phyloP scores from a whole-genome alignment of 2,797 vertebrate species.

The Crocidura indochinensis region DNA sequence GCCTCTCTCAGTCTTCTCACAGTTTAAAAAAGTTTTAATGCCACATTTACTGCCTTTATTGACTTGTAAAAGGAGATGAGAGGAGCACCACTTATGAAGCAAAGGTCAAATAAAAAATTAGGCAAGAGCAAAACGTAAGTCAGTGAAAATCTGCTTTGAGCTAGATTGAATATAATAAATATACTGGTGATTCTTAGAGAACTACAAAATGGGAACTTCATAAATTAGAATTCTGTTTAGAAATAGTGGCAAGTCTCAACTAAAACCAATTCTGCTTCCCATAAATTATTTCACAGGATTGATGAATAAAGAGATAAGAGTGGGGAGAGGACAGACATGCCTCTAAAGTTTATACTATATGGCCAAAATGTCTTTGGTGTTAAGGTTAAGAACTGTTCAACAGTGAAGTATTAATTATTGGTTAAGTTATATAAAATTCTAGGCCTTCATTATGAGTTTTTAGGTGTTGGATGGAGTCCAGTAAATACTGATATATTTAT shows the following conservation, averaged over 20 bases:
- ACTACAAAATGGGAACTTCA: background rate
- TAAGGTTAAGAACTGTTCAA: background rate
- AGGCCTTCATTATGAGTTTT: background rate
- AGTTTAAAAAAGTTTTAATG: constrained; percentile 30
- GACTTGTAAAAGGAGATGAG: background rate
- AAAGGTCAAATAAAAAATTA: background rate
- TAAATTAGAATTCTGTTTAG: background rate
- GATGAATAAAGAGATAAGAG: too few species aligned
- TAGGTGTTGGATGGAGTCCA: background rate
- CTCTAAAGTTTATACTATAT: background rate
- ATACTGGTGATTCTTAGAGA: background rate
- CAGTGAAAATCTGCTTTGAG: constrained; percentile 14
- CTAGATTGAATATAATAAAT: constrained; percentile 39
- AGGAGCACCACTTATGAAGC: background rate
- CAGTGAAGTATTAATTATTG: background rate
- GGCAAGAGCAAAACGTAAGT: constrained; percentile 28
- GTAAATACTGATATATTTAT: background rate
- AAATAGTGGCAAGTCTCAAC: constrained; percentile 20
- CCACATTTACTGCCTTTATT: background rate
- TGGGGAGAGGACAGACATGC: background rate
- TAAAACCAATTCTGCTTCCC: background rate
- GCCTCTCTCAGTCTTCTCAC: constrained; percentile 9
- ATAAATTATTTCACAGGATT: too few species aligned
- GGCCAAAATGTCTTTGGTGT: background rate
- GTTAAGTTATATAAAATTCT: background rate